Conservation (phyloP, 2,888 invertebrate genomes). For the Thysanoteuthis rhombus region DNA sequence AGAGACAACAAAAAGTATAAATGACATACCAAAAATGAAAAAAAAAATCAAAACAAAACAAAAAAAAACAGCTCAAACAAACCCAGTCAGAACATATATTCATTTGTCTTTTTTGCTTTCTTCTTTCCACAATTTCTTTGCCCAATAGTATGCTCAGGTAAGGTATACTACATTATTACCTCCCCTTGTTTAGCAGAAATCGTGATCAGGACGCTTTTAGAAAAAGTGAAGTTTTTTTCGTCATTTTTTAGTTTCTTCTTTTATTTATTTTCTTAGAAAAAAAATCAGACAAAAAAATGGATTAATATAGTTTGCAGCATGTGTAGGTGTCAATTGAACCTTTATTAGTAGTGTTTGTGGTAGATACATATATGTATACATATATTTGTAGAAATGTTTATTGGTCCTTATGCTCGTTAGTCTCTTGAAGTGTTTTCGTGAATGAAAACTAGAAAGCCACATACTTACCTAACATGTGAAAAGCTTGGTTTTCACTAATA, state of each 20-base stretch:
- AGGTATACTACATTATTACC: constrained; percentile 12
- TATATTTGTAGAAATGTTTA: background rate
- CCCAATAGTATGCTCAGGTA: constrained; percentile 22
- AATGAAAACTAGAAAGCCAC: too few relatives aligned
- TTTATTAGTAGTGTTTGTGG: background rate
- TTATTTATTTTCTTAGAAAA: background rate
- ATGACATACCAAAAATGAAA: too few relatives aligned
- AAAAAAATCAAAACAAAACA: too few relatives aligned
- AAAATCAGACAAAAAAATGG: background rate
- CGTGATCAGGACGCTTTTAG: background rate
- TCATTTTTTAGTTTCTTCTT: background rate
- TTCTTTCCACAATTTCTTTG: background rate
- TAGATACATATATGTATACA: constrained; percentile 13
- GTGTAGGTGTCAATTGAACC: background rate
- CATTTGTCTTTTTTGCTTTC: constrained; percentile 22
- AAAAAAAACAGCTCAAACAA: too few relatives aligned
- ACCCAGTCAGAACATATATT: background rate
- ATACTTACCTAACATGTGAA: too few relatives aligned
- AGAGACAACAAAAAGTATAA: too few relatives aligned
- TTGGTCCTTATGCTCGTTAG: background rate
- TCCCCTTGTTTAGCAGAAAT: background rate
- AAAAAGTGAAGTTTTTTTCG: background rate
- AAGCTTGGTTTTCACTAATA: too few relatives aligned
- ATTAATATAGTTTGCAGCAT: background rate
- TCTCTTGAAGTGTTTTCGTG: background rate